Base-by-base conservation (phyloP, 2,888 invertebrate genomes). In the Rhaphigaster nebulosa region DNA sequence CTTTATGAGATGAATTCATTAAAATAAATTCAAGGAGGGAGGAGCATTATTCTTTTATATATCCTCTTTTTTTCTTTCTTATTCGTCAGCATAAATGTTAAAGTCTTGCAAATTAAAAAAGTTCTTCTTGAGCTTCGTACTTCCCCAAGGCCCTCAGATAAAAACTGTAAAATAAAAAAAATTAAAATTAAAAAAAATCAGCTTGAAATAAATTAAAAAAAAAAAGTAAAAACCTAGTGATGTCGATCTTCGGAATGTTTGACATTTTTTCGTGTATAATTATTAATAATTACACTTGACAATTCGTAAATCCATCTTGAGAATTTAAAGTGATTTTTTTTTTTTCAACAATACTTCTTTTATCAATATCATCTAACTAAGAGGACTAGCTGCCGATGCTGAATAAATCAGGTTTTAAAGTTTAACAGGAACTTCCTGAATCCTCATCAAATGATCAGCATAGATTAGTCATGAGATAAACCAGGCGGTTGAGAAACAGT, bases 1-100 rank as follows among this genome's bases (percentile, higher is more conserved):
- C 84, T 84, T 84, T 84, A 84, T 84, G 84, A 50, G 45, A 84
- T 84, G 84, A 84, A 84, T 84, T 84, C 84, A 84, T 84, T 84
- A 84, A 84, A 84, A 84, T 84, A 84, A 84, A 50, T 84, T 45
- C 45, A 84, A 41, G 18, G 13, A 26, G 12, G 41, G 80, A 15
- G 45, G 23, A 23, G 38, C 38, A 76, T 76, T 84, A 84, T 84
- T 84, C 84, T 84, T 84, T 50, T 84, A 45, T 84, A 45, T 45
- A 84, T 84, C n/a, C n/a, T 45, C 41, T 84, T 84, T 84, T 23
- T 65, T 29, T 65, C 12, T 65, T 50, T n/a, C 26, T 84, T 84
- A 84, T 84, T 84, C 84, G 45, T 26, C 45, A 45, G 84, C 45
- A n/a, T 45, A 45, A 84, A 84, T 45, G 84, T 84, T 65, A n/a